Conservation (phyloP, 2,888 invertebrate species). For the Drosophila histrio region DNA sequence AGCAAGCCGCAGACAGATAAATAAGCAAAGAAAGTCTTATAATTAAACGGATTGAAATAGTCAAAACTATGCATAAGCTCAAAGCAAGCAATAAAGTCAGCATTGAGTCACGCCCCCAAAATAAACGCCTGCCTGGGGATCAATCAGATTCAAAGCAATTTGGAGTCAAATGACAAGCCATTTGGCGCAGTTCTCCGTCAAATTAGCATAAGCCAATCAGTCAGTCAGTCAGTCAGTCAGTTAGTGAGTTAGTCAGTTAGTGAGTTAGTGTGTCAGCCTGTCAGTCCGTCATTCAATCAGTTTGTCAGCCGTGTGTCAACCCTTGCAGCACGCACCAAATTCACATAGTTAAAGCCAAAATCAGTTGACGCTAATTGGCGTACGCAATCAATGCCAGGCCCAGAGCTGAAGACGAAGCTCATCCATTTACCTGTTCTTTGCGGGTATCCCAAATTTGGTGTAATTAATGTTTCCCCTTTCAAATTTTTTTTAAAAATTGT, state of each 20-base stretch:
- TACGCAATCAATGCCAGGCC: slow-evolving; percentile 50
- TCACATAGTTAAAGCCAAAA: slow-evolving; percentile 19
- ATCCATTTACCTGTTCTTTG: slow-evolving; percentile 16
- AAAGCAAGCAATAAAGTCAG: slow-evolving; percentile 1
- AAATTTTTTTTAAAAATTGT: not conserved
- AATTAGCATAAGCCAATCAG: slow-evolving; percentile 70
- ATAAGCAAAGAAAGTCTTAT: slow-evolving; percentile 9
- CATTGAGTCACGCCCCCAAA: slow-evolving; percentile 1
- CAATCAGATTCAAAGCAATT: slow-evolving; percentile 26
- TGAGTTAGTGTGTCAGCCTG: too few relatives aligned
- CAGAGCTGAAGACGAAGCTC: slow-evolving; percentile 5
- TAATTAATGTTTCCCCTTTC: slow-evolving; percentile 53
- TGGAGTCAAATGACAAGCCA: slow-evolving; percentile 36
- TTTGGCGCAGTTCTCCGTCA: slow-evolving; percentile 15
- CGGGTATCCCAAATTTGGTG: slow-evolving; percentile 28
- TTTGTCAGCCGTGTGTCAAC: slow-evolving; percentile 9
- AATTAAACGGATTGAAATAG: slow-evolving; percentile 32
- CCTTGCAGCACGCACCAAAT: slow-evolving; percentile 10
- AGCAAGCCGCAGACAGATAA: not conserved
- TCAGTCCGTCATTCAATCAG: slow-evolving; percentile 12
- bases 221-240: slow-evolving; percentile 8
- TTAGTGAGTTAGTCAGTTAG: slow-evolving; percentile 17
- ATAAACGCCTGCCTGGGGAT: slow-evolving; percentile 17
- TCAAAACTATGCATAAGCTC: not conserved
- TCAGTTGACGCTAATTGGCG: slow-evolving; percentile 51